Evolutionary conservation across 2,888 invertebrate species (phyloP).

Genomic region (Eucera pruinosa): DNA sequence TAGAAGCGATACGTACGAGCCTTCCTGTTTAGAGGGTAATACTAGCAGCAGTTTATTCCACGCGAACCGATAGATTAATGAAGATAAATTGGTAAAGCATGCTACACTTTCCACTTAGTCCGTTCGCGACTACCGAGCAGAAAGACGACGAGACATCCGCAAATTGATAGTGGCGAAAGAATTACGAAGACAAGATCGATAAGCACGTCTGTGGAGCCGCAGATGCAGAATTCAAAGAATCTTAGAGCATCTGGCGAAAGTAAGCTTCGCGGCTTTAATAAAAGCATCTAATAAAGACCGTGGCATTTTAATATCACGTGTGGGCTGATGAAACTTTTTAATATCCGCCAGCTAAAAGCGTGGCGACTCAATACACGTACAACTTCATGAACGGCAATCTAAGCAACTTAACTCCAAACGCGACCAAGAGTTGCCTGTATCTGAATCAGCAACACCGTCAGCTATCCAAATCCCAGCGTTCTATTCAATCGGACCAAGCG

Average conservation of each 20-base stretch:
- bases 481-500: slow-evolving; percentile 80
- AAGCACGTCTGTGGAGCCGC: slow-evolving; percentile 37
- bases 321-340: neutral
- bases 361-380: slow-evolving; percentile 77
- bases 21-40: slow-evolving; percentile 68
- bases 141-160: slow-evolving; percentile 58
- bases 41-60: neutral
- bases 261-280: neutral
- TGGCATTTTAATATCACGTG: neutral
- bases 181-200: slow-evolving; percentile 58
- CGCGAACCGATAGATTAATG: neutral
- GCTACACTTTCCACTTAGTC: slow-evolving; percentile 24
- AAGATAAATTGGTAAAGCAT: neutral
- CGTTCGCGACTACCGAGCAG: slow-evolving; percentile 55
- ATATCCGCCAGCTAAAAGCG: slow-evolving; percentile 50
- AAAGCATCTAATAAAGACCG: neutral
- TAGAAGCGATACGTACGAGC: slow-evolving; percentile 68
- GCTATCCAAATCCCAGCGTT: slow-evolving; percentile 78
- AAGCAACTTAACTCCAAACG: slow-evolving; percentile 70
- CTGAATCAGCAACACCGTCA: slow-evolving; percentile 74
- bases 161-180: slow-evolving; percentile 60
- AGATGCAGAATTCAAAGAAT: slow-evolving; percentile 36
- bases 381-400: slow-evolving; percentile 74
- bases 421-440: slow-evolving; percentile 80
- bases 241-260: slow-evolving; percentile 57